Evolutionary conservation across 2,113 vertebrate species (phyloP).

Genomic region (Grammomys surdaster): DNA sequence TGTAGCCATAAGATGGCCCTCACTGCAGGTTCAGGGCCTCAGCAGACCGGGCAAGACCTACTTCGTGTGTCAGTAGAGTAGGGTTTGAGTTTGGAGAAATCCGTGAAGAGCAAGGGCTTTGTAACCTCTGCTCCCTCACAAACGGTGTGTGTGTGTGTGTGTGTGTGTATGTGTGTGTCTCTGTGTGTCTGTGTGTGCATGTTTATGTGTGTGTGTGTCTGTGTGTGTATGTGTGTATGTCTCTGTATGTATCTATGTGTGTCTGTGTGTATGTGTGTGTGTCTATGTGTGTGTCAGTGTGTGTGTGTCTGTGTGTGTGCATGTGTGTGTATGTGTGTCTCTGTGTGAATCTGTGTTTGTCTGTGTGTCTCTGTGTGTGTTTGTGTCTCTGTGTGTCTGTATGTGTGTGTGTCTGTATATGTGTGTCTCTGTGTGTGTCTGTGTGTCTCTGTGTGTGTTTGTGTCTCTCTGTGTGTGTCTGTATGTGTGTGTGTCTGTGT

Average conservation of each 20-base stretch:
- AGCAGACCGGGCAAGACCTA: background rate
- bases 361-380: too few relatives aligned
- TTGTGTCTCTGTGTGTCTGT: too few relatives aligned
- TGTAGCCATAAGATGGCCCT: background rate
- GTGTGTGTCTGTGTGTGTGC: too few relatives aligned
- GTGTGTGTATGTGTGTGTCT: background rate
- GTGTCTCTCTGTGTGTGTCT: too few relatives aligned
- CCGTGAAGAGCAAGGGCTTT: background rate
- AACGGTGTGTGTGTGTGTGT: background rate
- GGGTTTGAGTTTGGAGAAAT: background rate
- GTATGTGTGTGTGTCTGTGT: too few relatives aligned
- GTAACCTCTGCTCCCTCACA: background rate
- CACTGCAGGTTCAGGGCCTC: background rate
- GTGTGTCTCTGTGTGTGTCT: too few relatives aligned
- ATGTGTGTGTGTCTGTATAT: too few relatives aligned
- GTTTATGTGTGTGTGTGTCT: too few relatives aligned
- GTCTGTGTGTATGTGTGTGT: background rate
- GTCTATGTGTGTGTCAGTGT: background rate
- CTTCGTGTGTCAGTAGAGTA: too few relatives aligned
- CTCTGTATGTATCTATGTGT: background rate
- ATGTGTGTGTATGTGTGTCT: background rate
- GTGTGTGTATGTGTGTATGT: background rate
- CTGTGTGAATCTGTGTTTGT: too few relatives aligned
- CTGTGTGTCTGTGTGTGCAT: background rate
- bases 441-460: too few relatives aligned